Evolutionary conservation across 2,888 invertebrate species (phyloP).

Genomic region (Malacosoma neustria): DNA sequence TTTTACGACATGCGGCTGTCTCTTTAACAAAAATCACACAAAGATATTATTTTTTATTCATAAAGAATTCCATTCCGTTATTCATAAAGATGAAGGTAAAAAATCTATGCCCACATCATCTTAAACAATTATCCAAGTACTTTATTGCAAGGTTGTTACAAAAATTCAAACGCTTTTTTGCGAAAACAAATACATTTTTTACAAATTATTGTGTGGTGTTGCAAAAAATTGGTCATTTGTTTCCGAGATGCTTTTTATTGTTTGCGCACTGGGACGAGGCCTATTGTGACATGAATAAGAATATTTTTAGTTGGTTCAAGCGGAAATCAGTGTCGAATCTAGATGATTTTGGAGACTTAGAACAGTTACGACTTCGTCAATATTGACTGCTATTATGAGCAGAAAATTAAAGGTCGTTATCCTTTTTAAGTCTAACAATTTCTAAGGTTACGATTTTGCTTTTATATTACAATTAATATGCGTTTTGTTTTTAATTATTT

Average conservation of each 20-base stretch:
- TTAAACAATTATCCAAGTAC: conserved; percentile 20
- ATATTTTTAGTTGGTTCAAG: too few species aligned
- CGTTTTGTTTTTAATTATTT: too few species aligned
- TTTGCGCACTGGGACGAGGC: conserved; percentile 35
- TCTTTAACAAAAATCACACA: conserved; percentile 29
- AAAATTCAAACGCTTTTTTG: conserved; percentile 31
- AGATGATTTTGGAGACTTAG: too few species aligned
- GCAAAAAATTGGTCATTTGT: conserved; percentile 49
- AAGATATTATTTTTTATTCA: conserved; percentile 21
- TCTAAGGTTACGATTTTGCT: too few species aligned
- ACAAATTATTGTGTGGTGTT: conserved; percentile 29
- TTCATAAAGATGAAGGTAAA: conserved; percentile 4
- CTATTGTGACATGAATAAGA: conserved; percentile 10
- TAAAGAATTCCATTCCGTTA: conserved; percentile 11
- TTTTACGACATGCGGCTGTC: conserved; percentile 22
- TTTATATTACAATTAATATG: too few species aligned
- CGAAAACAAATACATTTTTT: conserved; percentile 36
- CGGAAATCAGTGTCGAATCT: too few species aligned
- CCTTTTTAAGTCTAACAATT: too few species aligned
- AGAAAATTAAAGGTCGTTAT: too few species aligned
- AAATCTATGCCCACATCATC: conserved; percentile 4
- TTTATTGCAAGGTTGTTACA: conserved; percentile 25
- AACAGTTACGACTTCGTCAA: too few species aligned
- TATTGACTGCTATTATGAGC: too few species aligned
- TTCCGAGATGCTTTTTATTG: conserved; percentile 25